phyloP scores from a whole-genome alignment of 2,113 vertebrate genomes.

The Antechinus stuartii region DNA sequence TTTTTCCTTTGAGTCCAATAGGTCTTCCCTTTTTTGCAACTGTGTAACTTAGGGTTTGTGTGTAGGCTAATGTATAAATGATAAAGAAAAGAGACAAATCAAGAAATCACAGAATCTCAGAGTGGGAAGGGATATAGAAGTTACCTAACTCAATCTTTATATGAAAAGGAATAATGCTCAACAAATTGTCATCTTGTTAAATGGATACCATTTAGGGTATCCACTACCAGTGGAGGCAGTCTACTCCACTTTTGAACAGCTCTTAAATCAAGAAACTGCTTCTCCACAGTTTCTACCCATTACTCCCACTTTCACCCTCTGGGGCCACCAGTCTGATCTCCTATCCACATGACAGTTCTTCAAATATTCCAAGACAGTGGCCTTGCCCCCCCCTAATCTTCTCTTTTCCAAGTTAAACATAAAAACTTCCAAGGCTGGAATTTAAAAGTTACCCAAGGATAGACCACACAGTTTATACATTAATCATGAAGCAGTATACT shows the following conservation, averaged over 20 bases:
- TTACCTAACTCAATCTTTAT: background rate
- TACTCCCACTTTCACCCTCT: background rate
- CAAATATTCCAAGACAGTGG: background rate
- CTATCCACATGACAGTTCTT: background rate
- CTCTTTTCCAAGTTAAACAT: background rate
- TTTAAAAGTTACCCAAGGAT: background rate
- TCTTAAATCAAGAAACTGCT: background rate
- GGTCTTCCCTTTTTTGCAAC: background rate
- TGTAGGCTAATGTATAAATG: background rate
- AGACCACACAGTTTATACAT: constrained; percentile 1
- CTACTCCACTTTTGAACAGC: background rate
- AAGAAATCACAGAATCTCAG: background rate
- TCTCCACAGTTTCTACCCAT: background rate
- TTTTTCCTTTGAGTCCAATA: background rate
- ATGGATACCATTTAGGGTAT: background rate
- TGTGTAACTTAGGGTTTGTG: background rate
- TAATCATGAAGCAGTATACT: background rate
- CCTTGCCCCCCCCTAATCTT: background rate
- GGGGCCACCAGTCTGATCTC: background rate
- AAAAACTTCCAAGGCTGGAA: background rate
- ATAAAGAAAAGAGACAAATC: background rate
- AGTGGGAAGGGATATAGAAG: background rate
- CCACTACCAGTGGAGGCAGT: background rate
- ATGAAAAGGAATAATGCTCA: background rate
- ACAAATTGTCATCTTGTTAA: background rate